These are phyloP conservation scores for Sphaerodactylus townsendi DNA, from an alignment of 2,113 vertebrate genomes.

Conservation along the genomic window DNA sequence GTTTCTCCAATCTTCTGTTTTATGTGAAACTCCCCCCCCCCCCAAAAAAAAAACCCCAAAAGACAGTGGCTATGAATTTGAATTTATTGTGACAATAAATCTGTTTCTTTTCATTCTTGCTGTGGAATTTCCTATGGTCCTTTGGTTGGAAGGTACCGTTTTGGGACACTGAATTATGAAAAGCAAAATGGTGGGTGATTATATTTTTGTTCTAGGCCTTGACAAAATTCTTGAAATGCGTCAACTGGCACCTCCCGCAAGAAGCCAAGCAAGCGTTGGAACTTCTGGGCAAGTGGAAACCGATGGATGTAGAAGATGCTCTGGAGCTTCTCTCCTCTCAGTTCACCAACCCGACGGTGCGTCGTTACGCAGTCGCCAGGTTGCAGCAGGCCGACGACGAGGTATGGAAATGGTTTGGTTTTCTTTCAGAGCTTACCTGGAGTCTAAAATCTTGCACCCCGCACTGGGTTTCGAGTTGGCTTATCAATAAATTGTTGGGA, in stretches of 20 bases:
- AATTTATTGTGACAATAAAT: too few species aligned
- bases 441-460: too few species aligned
- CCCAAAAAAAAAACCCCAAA: too few species aligned
- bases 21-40: too few species aligned
- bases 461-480: too few species aligned
- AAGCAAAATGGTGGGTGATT: too few species aligned
- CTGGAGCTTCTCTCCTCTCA: constrained; percentile 94
- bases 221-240: constrained; percentile 98
- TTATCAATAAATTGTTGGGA: not conserved
- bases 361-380: constrained; percentile 91
- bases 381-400: constrained; percentile 96
- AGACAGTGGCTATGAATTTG: too few species aligned
- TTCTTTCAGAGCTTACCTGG: not conserved
- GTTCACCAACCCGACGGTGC: constrained; percentile 91
- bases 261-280: constrained; percentile 97
- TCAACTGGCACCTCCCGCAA: constrained; percentile 96
- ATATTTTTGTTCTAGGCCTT: constrained; percentile 79
- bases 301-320: constrained; percentile 98
- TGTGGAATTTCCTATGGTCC: too few species aligned
- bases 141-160: too few species aligned
- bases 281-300: constrained; percentile 94
- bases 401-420: constrained; percentile 63
- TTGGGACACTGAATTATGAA: too few species aligned
- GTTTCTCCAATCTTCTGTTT: too few species aligned
- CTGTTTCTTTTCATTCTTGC: too few species aligned